Conservation (phyloP, 2,888 invertebrate genomes). For the Sarcophaga caerulescens region DNA sequence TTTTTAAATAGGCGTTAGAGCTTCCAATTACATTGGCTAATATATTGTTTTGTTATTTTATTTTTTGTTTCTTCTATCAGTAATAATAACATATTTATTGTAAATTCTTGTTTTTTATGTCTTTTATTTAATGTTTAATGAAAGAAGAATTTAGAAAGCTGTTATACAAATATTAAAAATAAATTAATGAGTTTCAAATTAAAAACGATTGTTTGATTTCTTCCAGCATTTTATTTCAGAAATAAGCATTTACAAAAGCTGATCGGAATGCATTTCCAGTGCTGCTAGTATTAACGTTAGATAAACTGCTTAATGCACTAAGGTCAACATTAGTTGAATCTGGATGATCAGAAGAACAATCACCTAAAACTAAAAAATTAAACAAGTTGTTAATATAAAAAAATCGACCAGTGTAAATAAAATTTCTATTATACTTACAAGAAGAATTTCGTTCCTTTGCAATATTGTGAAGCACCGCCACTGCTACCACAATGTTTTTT, state of each 20-base stretch:
- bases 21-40: slow-evolving; percentile 8
- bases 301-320: too few relatives aligned
- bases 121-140: slow-evolving; percentile 20
- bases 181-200: slow-evolving; percentile 13
- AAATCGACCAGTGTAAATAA: too few relatives aligned
- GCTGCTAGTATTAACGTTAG: too few relatives aligned
- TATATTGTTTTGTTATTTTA: slow-evolving; percentile 9
- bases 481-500: too few relatives aligned
- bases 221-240: slow-evolving; percentile 4
- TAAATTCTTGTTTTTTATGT: slow-evolving; percentile 10
- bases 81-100: slow-evolving; percentile 14
- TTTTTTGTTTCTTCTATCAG: slow-evolving; percentile 1
- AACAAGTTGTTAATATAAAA: too few relatives aligned
- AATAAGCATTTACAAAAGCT: too few relatives aligned
- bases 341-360: slow-evolving; percentile 8
- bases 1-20: background rate
- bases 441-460: too few relatives aligned
- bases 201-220: slow-evolving; percentile 2
- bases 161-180: background rate
- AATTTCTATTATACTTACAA: too few relatives aligned
- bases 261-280: too few relatives aligned
- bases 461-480: too few relatives aligned
- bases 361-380: too few relatives aligned
- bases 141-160: background rate
- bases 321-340: too few relatives aligned